Conservation (phyloP, 2,113 vertebrate genomes). For the Natator depressus region DNA sequence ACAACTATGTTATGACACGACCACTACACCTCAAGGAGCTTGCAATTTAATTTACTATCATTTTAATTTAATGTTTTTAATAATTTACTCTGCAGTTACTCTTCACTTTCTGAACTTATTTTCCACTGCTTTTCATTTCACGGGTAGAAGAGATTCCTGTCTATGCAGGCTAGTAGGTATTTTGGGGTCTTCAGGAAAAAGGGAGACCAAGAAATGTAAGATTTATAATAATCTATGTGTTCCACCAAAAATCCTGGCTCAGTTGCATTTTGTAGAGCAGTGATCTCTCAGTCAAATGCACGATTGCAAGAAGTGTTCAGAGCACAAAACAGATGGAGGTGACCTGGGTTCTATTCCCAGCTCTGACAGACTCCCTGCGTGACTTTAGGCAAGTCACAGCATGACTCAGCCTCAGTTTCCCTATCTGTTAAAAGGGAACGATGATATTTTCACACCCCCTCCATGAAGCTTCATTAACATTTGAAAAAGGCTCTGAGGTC, state of each 20-base stretch:
- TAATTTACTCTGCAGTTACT: rapidly evolving
- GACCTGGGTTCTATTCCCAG: neutral
- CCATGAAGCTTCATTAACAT: neutral
- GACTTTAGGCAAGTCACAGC: neutral
- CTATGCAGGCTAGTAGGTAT: neutral
- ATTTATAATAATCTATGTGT: neutral
- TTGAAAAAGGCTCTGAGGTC: neutral
- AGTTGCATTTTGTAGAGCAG: conserved; percentile 32
- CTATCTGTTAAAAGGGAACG: neutral
- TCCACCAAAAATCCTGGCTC: neutral
- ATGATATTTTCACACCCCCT: neutral
- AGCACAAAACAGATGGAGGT: neutral
- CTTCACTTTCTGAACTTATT: neutral
- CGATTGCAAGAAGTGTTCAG: neutral
- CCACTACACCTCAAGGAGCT: neutral
- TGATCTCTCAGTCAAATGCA: neutral
- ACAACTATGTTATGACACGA: neutral
- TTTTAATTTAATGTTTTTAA: neutral
- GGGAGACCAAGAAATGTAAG: conserved; percentile 43
- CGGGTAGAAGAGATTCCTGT: neutral
- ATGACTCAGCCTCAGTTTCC: conserved; percentile 12
- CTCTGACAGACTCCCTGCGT: neutral
- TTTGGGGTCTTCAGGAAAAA: conserved; percentile 13
- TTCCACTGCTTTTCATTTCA: neutral
- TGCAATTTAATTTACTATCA: rapidly evolving